Evolutionary conservation across 2,797 vertebrate species (phyloP), one percentile per base, ranked within the genome.

Genomic region (Cuculus canorus): DNA sequence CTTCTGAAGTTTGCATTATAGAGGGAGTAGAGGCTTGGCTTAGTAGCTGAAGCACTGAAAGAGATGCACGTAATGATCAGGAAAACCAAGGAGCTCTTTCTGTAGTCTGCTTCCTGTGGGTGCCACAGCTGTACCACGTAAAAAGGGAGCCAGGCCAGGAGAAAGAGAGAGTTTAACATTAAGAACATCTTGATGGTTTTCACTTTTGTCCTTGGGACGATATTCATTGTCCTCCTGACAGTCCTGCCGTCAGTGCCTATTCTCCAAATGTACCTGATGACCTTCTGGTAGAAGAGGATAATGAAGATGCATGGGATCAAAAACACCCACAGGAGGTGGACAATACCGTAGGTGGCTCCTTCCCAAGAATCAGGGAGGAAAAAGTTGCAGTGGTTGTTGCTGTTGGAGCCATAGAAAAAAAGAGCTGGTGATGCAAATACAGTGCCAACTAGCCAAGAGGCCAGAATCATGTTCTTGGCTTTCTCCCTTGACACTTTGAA

Each of bases 131-230:
- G 99, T 22, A 97, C 98, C 0, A 98, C 72, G 1, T 99, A 99
- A 92, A 99, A 99, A 27, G 99, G 99, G 13, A 98, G 97, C 99
- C 99, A 99, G 65, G 98, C 99, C 63, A 99, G 94, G 47, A 99
- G 97, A 92, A 99, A 99, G 28, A 99, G 90, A 0, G 96, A 96
- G 78, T 99, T 99, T 56, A 99, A 97, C 96, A 98, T 98, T 50
- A 99, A 98, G 93, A 99, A 99, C 99, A 99, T 99, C 97, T 99
- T 99, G 95, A 99, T 98, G 28, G 99, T 99, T 97, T 99, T 99
- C 88, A 99, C 99, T 97, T 99, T 99, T 90, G 99, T 98, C 97
- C 99, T 98, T 1, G 99, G 99, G 32, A 99, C 99, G 1, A 98
- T 98, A 93, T 99, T 99, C 97, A 98, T 99, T 2, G 99, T 99